Evolutionary conservation across 2,888 invertebrate species (phyloP), one percentile per base, ranked within the genome.

Genomic region (Phrixothrix hirtus): DNA sequence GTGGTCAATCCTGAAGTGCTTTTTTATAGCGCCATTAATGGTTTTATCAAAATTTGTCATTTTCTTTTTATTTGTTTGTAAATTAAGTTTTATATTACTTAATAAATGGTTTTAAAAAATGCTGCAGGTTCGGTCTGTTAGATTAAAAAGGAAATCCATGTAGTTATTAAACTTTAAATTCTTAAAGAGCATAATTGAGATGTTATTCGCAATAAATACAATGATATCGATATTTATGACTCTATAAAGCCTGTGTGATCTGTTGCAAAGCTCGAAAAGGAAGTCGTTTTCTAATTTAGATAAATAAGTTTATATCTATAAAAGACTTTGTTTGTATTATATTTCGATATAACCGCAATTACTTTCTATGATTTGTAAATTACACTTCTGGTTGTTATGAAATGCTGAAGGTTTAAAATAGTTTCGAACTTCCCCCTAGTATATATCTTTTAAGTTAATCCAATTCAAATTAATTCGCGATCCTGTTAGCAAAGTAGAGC

Each of bases 211-310:
- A 5, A 21, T 21, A 21, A 21, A 7, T 21, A 5, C 21, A 7
- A 21, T 21, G 3, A 5, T 21, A 21, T 21, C 7, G 21, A 7
- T 21, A 21, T 21, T 21, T 21, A 21, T 21, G 21, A 21, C 21
- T 21, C 7, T 5, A 21, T 21, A 21, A 3, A 21, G 7, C 21
- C 21, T 21, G 7, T 21, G 21, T 21, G 21, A 21, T n/a, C 27
- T 27, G 45, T 29, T 31, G 25, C 15, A 9, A 32, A 3, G 11
- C 47, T 39, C 26, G 16, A 31, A 47, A 48, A 42, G 42, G 43
- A 49, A 49, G 42, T 49, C 36, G 41, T 42, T 42, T 35, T 49
- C 42, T 42, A 42, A 49, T 30, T 49, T 42, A 49, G 17, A 25
- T 44, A 35, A 35, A 44, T 44, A 43, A 32, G 17, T 16, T 12